Evolutionary conservation across 2,888 invertebrate species (phyloP), one percentile per base, ranked within the genome.

Genomic region (Spisula solida): DNA sequence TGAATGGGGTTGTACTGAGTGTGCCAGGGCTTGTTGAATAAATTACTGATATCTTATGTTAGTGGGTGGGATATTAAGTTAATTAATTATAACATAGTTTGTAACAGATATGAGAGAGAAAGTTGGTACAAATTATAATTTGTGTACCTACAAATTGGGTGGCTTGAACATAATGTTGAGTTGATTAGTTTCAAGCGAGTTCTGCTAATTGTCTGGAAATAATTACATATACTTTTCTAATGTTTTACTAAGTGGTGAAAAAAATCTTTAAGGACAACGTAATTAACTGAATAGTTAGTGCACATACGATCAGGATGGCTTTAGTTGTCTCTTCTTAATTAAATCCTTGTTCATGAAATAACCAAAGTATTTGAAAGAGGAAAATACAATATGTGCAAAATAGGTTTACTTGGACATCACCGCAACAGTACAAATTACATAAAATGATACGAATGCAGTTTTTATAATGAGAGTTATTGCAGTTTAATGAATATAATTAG

Each of bases 401-500:
- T 25, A n/a, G 2, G 25, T 25, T 66, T 25, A 25, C 4, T 66
- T 66, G 8, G n/a, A 66, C 60, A 25, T 66, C 60, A n/a, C 10
- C 25, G n/a, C 25, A 66, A n/a, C 25, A 25, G 25, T 25, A n/a
- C n/a, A 41, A 41, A n/a, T 66, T 10, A 25, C 25, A 4, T 66
- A 66, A 25, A 41, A 41, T 41, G 2, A 41, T 41, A 41, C 41
- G 8, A 8, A 41, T 41, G 41, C 4, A 41, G 41, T 41, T 41
- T 41, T 41, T 41, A 41, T 41, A n/a, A 66, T 66, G n/a, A 66
- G 60, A 18, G 34, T 75, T 34, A 75, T 75, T 34, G 31, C 34
- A 31, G 31, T 31, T 75, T 75, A 75, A 75, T 75, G 18, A 75
- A 34, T 12, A 75, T 75, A 75, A 75, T 75, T 75, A 75, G 34